Evolutionary conservation across 2,113 vertebrate species (phyloP), one percentile per base, ranked within the genome.

Genomic region (Bubo blakistoni): DNA sequence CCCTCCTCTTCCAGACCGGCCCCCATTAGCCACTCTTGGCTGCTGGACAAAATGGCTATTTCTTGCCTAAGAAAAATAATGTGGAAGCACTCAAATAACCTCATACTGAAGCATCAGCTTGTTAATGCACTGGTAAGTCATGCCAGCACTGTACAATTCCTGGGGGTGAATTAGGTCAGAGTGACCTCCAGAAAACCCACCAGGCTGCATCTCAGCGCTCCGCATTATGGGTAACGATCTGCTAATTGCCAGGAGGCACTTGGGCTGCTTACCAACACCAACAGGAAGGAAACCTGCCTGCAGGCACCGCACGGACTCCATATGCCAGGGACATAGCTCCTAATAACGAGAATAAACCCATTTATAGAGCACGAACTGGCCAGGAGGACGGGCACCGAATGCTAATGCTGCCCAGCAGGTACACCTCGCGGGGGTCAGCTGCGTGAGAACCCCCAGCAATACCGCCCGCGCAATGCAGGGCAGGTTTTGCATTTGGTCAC

Each of bases 131-230:
- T 96, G 94, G 88, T 79, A 95, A 96, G 86, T 19, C 93, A 22
- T 87, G 96, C 97, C 96, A 97, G 84, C n/a, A 1, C 92, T 84
- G 88, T 86, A 92, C 95, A 96, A 94, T 96, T 97, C 97, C 97
- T 96, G 91, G 81, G 97, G 96, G 93, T 95, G 96, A 98, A 97
- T 96, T 97, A 97, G 97, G 97, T 98, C 97, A 96, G 81, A 47
- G 86, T 91, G 94, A 97, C 96, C 97, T 98, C 97, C 92, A 95
- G 81, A 95, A 81, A 81, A 83, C 38, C 74, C 92, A 96, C 54
- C 92, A 74, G 95, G 92, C 96, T 77, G 92, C 94, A 70, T 57
- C 2, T 36, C 83, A 30, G 32, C 15, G n/a, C 42, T 7, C 77
- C 11, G 96, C 91, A 97, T 87, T 94, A 92, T 97, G 96, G 97